Base-by-base conservation (phyloP, 1,140 invertebrate genomes). In the Dendrolimus punctatus region DNA sequence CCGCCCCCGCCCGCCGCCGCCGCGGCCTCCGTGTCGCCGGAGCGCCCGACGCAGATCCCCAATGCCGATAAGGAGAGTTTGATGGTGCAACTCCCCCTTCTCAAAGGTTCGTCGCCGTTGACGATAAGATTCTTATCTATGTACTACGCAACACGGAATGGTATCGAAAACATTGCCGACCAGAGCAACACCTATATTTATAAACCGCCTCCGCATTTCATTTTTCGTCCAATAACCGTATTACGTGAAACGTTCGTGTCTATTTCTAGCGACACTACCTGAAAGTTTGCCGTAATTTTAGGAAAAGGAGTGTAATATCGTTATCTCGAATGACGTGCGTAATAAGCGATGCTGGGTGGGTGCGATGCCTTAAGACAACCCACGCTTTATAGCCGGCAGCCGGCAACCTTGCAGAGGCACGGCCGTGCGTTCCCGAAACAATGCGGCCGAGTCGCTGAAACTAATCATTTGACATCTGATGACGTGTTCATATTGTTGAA, bases 1-100 rank as follows among this genome's bases (percentile, higher is more conserved):
- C 71, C 71, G 64, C 71, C 65, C 56, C 67, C 71, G 58, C 60
- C 68, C 58, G 61, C 68, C 51, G 68, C 73, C 62, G 64, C 71
- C 52, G 61, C 68, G 49, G 68, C 73, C 62, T 63, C 71, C 52
- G 65, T 68, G 46, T 75, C 73, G 49, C 79, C 76, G 46, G 76
- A 76, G 56, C 74, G 74, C 54, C 74, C 57, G 53, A 43, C 68
- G 57, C 69, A 57, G 62, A 60, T 64, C 45, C 66, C 70, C 42
- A 71, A 66, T 61, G 62, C 59, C 49, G 80, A 86, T 64, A 85
- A 83, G 62, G 81, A 83, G 57, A 82, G 75, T 66, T 68, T 85
- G 57, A 80, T 88, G 73, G 79, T 82, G 50, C 84, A 86, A 58
- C 68, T 88, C 64, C 78, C 86, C n/a, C 64, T 76, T 42, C 72